Evolutionary conservation across 2,797 vertebrate species (phyloP), one percentile per base, ranked within the genome.

Genomic region (Syngnathus rostellatus): DNA sequence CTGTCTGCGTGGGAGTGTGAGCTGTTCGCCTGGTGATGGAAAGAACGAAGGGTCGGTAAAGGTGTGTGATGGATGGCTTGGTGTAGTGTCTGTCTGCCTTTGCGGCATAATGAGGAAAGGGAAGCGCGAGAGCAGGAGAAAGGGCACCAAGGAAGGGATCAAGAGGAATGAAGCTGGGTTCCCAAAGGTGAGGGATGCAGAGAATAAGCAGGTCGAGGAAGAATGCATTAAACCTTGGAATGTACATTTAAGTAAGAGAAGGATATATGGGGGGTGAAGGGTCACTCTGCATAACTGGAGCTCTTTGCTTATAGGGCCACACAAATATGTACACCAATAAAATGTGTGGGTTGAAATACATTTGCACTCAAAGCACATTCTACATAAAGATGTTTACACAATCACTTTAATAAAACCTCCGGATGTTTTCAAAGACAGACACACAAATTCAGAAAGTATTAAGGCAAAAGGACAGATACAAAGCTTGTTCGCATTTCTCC

Each of bases 171-270:
- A 68, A 73, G 55, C 38, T 1, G 2, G n/a, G 45, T 60, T 77
- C 71, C 68, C 64, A 73, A 59, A 79, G 65, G 71, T 74, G 64
- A 81, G 65, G 62, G 53, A 70, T 72, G 64, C 71, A 65, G 71
- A 73, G 68, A 67, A 70, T 51, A 53, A 21, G 48, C 59, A 77
- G 75, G 72, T 80, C 73, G 77, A 31, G 71, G 37, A 78, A 48
- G 50, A 77, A 76, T 76, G 73, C 43, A 74, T 70, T 68, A 64
- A 65, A 72, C 82, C 80, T 81, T 68, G 46, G 74, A 78, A 46
- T 0, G 54, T 72, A 58, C 70, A 23, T 80, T 79, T 71, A 64
- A 78, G 60, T 58, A 62, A 48, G 64, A 62, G 21, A 68, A 62
- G 38, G 39, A 68, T 62, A 55, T 66, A 65, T 25, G 41, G 58